Evolutionary conservation across 2,888 invertebrate genomes (phyloP).

Genomic region (Apotomis capreana): DNA sequence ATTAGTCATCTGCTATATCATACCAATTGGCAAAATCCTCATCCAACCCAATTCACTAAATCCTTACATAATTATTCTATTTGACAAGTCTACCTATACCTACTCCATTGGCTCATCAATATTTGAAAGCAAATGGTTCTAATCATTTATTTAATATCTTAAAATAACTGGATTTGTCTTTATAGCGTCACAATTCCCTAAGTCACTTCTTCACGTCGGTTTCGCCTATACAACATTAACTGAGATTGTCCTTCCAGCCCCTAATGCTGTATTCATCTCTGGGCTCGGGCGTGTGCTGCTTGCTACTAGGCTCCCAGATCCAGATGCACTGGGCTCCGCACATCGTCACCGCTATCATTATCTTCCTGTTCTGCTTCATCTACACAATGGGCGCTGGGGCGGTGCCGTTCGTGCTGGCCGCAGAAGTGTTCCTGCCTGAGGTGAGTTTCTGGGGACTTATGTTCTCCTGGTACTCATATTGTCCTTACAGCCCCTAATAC

Average conservation of each 20-base stretch:
- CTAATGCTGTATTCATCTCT: conserved; percentile 10
- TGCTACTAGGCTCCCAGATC: conserved; percentile 60
- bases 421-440: conserved; percentile 67
- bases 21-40: too few relatives aligned
- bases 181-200: too few relatives aligned
- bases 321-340: conserved; percentile 63
- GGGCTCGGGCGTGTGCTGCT: conserved; percentile 13
- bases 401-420: conserved; percentile 59
- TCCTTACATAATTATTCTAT: too few relatives aligned
- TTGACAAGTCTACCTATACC: too few relatives aligned
- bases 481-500: conserved; percentile 41
- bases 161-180: too few relatives aligned
- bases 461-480: not conserved
- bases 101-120: too few relatives aligned
- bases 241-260: conserved; percentile 1
- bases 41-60: too few relatives aligned
- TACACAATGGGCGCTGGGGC: conserved; percentile 62
- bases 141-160: too few relatives aligned
- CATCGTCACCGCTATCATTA: conserved; percentile 57
- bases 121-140: too few relatives aligned
- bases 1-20: too few relatives aligned
- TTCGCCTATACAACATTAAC: too few relatives aligned
- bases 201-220: too few relatives aligned
- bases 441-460: conserved; percentile 46
- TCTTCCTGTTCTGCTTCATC: conserved; percentile 56